Evolutionary conservation across 1,140 invertebrate genomes (phyloP), one percentile per base, ranked within the genome.

Genomic region (Drosophila lacertosa): DNA sequence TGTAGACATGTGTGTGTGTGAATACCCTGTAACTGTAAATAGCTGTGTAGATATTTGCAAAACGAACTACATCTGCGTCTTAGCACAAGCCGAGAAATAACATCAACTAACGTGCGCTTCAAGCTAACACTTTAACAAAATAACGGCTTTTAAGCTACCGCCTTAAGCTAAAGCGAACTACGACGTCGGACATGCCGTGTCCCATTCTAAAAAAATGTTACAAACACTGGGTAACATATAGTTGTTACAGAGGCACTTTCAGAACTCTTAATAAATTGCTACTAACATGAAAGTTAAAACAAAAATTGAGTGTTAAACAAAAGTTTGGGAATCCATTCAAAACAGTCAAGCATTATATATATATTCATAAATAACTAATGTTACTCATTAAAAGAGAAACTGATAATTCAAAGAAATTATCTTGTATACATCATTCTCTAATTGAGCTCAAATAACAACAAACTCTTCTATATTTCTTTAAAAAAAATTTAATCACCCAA

Each of bases 21-120:
- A 32, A 80, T 84, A 84, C 81, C 80, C 76, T 83, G 80, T 82
- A 78, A 74, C 62, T 78, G 57, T 77, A 58, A 74, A 45, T n/a
- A 29, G 55, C 53, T 29, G 15, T 16, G 26, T 18, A 33, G 15
- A 39, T 33, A n/a, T 42, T 16, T 66, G 63, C 58, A 18, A 53
- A 20, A 7, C 22, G 37, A 37, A 10, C 11, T 26, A 7, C 2
- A 40, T 42, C 37, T 24, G 47, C 18, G 32, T 51, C 15, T 24
- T 16, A 37, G 57, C 57, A 60, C 20, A 51, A 51, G 22, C 29
- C 47, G 47, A 29, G 59, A 16, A 35, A n/a, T 62, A 68, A 63
- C 32, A 60, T 37, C 63, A 58, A 58, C 44, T 50, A 67, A 50
- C 55, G 53, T 40, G 18, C 44, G 77, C 77, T 80, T 80, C 32